phyloP scores from a whole-genome alignment of 2,797 vertebrate species.

The Melanotaenia parkinsoni region DNA sequence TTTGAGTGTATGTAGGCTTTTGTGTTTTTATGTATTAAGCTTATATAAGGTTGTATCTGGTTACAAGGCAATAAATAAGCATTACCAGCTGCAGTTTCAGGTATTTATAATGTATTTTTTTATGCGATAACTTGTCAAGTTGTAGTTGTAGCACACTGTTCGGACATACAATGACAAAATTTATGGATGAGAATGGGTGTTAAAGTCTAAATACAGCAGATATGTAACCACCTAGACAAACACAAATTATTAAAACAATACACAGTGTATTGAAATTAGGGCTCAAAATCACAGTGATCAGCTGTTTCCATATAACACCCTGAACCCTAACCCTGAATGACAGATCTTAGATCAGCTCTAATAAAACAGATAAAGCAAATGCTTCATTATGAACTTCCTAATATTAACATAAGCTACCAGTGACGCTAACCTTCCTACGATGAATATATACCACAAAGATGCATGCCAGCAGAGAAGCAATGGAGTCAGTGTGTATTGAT shows the following conservation, averaged over 20 bases:
- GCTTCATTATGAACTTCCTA: too few relatives aligned
- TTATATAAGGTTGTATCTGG: constrained; percentile 4
- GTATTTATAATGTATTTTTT: not conserved
- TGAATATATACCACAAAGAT: too few relatives aligned
- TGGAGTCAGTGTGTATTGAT: not conserved
- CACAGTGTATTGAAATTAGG: not conserved
- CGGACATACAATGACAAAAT: not conserved
- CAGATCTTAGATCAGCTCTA: too few relatives aligned
- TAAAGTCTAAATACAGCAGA: too few relatives aligned
- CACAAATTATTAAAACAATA: not conserved
- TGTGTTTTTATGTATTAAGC: constrained; percentile 8
- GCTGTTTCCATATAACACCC: too few relatives aligned
- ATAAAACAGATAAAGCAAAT: too few relatives aligned
- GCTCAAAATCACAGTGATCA: not conserved
- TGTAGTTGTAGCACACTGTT: not conserved
- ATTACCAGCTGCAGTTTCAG: not conserved
- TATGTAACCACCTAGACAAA: not conserved
- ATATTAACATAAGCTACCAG: too few relatives aligned
- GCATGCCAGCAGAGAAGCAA: not conserved
- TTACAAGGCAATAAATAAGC: constrained; percentile 5
- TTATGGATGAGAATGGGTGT: not conserved
- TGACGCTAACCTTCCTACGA: too few relatives aligned
- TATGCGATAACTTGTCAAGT: not conserved
- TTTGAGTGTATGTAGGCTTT: not conserved
- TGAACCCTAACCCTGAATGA: too few relatives aligned